Evolutionary conservation across 1,140 invertebrate species (phyloP).

Genomic region (Eriosoma lanigerum): DNA sequence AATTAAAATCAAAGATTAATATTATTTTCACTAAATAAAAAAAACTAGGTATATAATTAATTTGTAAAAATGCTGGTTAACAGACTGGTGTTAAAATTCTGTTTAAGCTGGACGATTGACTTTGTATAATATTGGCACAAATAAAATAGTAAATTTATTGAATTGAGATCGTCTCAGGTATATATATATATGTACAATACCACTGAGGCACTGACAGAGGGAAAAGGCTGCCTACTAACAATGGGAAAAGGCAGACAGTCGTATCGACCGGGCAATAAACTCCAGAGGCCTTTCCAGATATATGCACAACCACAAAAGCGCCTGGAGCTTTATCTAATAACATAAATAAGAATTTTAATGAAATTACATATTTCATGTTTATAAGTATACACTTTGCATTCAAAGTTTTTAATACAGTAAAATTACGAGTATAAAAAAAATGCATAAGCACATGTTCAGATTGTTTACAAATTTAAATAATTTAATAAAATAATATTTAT

Average conservation of each 20-base stretch:
- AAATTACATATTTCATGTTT: background rate
- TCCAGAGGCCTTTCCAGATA: background rate
- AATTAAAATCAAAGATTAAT: no score
- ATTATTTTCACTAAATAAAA: no score
- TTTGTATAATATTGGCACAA: background rate
- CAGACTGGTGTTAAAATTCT: background rate
- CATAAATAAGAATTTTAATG: slow-evolving; percentile 17
- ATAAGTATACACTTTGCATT: background rate
- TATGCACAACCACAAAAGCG: background rate
- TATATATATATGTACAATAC: slow-evolving; percentile 21
- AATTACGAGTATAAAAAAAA: no score
- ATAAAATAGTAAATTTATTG: background rate
- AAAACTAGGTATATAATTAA: background rate
- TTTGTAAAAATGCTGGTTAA: background rate
- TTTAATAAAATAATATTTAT: no score
- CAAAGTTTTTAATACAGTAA: background rate
- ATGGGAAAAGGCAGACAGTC: slow-evolving; percentile 14
- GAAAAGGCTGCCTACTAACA: background rate
- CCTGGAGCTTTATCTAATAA: background rate
- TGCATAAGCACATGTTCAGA: background rate
- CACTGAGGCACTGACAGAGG: background rate
- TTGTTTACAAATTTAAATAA: background rate
- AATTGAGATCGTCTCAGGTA: background rate
- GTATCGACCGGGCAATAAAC: slow-evolving; percentile 40
- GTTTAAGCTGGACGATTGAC: no score